These are phyloP conservation scores for Willowsia nigromaculata DNA, from an alignment of 2,888 invertebrate genomes.

Conservation along the genomic window DNA sequence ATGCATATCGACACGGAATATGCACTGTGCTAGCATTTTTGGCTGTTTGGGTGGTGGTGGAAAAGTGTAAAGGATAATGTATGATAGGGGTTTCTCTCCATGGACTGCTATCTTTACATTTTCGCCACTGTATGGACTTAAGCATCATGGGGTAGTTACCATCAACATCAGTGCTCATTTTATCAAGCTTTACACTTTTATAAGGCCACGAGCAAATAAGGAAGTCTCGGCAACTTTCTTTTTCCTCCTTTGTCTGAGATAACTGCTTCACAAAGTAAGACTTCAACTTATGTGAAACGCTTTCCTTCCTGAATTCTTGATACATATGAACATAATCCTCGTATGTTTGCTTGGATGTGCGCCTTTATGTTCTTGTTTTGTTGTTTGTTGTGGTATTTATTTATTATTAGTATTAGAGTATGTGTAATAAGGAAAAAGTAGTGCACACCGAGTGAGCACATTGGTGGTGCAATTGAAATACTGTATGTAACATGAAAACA, in stretches of 20 bases:
- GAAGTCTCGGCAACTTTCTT: conserved; percentile 1
- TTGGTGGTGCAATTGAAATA: background rate
- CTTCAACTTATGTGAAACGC: background rate
- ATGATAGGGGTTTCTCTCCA: background rate
- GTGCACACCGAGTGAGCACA: background rate
- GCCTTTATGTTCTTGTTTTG: conserved; percentile 7
- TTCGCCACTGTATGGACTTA: background rate
- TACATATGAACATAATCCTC: background rate
- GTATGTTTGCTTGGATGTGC: background rate
- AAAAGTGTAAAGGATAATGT: conserved; percentile 24
- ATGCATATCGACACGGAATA: too few relatives aligned
- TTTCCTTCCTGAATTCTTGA: background rate
- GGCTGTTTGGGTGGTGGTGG: background rate
- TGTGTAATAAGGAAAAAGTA: background rate
- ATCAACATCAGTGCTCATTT: background rate
- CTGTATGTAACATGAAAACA: conserved; percentile 21
- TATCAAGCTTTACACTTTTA: background rate
- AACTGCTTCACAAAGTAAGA: background rate
- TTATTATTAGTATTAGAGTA: background rate
- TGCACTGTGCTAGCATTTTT: too few relatives aligned
- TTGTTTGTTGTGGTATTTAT: conserved; percentile 20
- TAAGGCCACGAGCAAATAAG: conserved; percentile 23
- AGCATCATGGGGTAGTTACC: background rate
- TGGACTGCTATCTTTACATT: background rate
- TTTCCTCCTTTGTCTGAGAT: background rate